These are phyloP conservation scores for Cassiopea andromeda DNA, from an alignment of 30 jellyfish, hydroid and myxozoan genomes.

Conservation along the genomic window DNA sequence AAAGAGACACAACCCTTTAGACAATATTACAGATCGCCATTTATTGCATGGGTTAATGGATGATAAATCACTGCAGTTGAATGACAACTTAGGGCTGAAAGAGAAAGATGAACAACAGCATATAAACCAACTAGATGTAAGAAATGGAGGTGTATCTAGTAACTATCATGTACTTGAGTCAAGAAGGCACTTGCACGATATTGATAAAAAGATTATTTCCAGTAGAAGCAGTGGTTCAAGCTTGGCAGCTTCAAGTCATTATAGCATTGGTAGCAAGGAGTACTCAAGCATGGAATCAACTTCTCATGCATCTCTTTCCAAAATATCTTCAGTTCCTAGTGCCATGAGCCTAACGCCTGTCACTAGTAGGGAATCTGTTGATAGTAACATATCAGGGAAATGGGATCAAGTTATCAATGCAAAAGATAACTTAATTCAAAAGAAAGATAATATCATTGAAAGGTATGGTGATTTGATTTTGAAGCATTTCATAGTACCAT, in stretches of 20 bases:
- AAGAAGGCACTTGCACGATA: neutral
- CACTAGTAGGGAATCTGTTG: constrained; percentile 1
- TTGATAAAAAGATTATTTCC: neutral
- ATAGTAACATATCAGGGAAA: constrained; percentile 31
- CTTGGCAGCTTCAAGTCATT: neutral
- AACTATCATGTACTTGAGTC: neutral
- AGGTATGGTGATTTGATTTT: constrained; percentile 27
- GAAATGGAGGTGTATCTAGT: neutral
- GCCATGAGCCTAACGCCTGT: constrained; percentile 43
- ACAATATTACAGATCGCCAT: neutral
- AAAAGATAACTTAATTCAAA: constrained; percentile 71
- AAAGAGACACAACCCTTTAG: neutral
- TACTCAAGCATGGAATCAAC: neutral
- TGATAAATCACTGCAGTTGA: neutral
- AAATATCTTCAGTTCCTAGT: neutral
- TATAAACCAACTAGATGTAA: neutral
- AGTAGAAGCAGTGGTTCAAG: neutral
- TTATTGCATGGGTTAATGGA: neutral
- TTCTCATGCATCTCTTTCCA: neutral
- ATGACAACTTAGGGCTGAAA: neutral
- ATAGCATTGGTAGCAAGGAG: neutral
- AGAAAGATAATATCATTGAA: constrained; percentile 76
- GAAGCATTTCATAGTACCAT: neutral
- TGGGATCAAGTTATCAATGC: constrained; percentile 81
- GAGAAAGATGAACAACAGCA: neutral